These are phyloP conservation scores for Lycia hirtaria DNA, from an alignment of 2,888 invertebrate species.

Conservation along the genomic window DNA sequence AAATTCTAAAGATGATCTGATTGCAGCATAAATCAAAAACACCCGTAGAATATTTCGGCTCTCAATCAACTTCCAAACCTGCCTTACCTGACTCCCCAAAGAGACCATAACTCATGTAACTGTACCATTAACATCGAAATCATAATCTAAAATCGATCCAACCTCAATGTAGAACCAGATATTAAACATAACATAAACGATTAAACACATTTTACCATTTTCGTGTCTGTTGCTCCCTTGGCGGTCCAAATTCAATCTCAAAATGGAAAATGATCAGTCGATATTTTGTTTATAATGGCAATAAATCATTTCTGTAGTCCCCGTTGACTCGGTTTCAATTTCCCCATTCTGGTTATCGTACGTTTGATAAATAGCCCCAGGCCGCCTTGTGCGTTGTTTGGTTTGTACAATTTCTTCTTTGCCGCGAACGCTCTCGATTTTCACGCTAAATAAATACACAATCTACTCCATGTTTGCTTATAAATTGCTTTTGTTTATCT, in stretches of 20 bases:
- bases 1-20: background rate
- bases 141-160: conserved; percentile 35
- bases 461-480: conserved; percentile 65
- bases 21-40: conserved; percentile 1
- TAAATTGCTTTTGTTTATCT: conserved; percentile 77
- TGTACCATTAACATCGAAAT: conserved; percentile 35
- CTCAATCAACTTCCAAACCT: conserved; percentile 15
- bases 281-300: conserved; percentile 81
- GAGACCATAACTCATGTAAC: conserved; percentile 32
- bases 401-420: conserved; percentile 68
- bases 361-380: conserved; percentile 81
- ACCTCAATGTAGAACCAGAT: conserved; percentile 32
- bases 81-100: conserved; percentile 24
- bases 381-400: conserved; percentile 65
- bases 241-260: conserved; percentile 72
- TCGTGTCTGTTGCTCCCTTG: conserved; percentile 58
- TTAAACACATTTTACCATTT: conserved; percentile 51
- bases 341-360: conserved; percentile 81
- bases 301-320: conserved; percentile 80
- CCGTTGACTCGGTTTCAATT: conserved; percentile 82
- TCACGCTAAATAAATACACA: conserved; percentile 80
- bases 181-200: conserved; percentile 51
- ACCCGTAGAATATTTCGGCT: background rate
- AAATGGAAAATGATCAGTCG: conserved; percentile 80
- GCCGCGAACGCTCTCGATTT: conserved; percentile 64